Evolutionary conservation across 2,888 invertebrate species (phyloP).

Genomic region (Phorcus lineatus): DNA sequence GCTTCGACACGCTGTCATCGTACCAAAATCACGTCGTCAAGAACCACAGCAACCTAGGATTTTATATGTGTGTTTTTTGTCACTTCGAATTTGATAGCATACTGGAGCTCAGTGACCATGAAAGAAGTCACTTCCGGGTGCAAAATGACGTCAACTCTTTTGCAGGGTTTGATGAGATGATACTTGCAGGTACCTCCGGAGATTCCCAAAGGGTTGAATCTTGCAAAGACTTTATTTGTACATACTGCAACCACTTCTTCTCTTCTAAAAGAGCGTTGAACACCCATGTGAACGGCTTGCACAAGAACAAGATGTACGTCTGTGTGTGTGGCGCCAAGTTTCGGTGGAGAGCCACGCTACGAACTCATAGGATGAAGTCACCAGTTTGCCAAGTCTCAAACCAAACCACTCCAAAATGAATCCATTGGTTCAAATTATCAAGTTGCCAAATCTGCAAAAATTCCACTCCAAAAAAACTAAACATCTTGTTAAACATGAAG

Average conservation of each 20-base stretch:
- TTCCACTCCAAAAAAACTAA: too few relatives aligned
- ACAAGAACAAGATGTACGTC: background rate
- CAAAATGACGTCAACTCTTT: too few relatives aligned
- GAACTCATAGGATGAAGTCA: background rate
- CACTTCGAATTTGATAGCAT: background rate
- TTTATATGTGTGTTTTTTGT: background rate
- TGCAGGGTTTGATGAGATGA: too few relatives aligned
- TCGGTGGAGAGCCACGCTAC: background rate
- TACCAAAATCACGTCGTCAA: too few relatives aligned
- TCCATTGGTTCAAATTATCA: too few relatives aligned
- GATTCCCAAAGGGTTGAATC: background rate
- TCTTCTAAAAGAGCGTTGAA: slow-evolving; percentile 7
- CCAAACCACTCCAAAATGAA: too few relatives aligned
- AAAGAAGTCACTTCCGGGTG: background rate
- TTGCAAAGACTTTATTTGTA: background rate
- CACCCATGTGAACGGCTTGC: slow-evolving; percentile 2
- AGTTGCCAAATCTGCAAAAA: too few relatives aligned
- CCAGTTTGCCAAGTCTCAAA: background rate
- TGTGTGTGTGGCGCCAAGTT: slow-evolving; percentile 1
- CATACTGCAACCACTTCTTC: background rate
- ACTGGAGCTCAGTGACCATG: background rate
- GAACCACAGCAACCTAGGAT: too few relatives aligned
- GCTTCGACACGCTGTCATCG: too few relatives aligned
- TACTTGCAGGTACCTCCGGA: background rate
- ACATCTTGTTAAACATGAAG: too few relatives aligned